These are phyloP conservation scores for Acrossocheilus wenchowensis DNA, from an alignment of 2,797 vertebrate species.

Conservation along the genomic window DNA sequence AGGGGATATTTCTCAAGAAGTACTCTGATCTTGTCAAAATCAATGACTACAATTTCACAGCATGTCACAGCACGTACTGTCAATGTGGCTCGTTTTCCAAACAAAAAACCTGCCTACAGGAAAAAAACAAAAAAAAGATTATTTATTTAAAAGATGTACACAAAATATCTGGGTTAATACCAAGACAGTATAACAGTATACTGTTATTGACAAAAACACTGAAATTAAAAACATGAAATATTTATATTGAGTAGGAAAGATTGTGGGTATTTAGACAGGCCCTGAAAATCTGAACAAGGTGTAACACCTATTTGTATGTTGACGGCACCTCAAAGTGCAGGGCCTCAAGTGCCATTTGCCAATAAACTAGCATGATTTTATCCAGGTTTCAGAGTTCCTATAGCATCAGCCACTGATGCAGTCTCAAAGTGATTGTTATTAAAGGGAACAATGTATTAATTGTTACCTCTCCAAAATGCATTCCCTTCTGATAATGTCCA, in stretches of 20 bases:
- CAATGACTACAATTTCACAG: slow-evolving; percentile 56
- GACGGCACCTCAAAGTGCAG: no score
- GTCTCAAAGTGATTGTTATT: not conserved
- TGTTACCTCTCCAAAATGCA: slow-evolving; percentile 61
- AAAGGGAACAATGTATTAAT: not conserved
- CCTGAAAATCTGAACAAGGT: not conserved
- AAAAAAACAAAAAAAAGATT: not conserved
- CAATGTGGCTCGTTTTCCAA: slow-evolving; percentile 49
- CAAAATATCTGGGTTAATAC: not conserved
- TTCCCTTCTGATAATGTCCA: slow-evolving; percentile 50
- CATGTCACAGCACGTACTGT: slow-evolving; percentile 54
- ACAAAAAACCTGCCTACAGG: slow-evolving; percentile 54
- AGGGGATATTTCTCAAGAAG: slow-evolving; percentile 48
- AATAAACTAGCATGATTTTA: not conserved
- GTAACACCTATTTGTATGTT: no score
- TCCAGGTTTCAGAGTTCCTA: not conserved
- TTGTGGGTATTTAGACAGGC: not conserved
- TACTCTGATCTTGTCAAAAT: slow-evolving; percentile 47
- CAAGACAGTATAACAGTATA: no score
- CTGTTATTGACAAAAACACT: no score
- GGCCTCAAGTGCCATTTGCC: not conserved
- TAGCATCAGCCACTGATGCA: not conserved
- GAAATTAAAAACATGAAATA: no score
- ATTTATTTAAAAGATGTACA: not conserved
- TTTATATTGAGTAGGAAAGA: no score